Evolutionary conservation across 2,888 invertebrate species (phyloP).

Genomic region (Nemotelus pantherinus): DNA sequence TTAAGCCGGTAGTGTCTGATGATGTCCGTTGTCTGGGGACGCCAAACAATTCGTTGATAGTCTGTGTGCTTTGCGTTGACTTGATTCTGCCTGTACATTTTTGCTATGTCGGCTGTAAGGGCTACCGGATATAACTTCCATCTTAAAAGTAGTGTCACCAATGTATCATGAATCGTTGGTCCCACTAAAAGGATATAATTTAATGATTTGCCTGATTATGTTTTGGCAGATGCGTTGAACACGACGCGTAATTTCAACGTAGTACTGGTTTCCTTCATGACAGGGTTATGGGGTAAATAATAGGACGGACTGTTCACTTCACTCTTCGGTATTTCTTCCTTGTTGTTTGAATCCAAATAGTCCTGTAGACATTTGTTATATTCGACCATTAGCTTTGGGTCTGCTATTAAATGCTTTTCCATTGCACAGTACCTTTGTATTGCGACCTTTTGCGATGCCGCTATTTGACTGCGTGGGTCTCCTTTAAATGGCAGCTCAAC

Average conservation of each 20-base stretch:
- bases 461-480: background rate
- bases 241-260: slow-evolving; percentile 36
- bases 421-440: background rate
- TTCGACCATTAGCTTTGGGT: background rate
- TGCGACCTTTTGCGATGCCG: background rate
- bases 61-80: slow-evolving; percentile 1
- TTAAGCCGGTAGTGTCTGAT: background rate
- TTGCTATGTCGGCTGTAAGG: slow-evolving; percentile 48
- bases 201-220: slow-evolving; percentile 28
- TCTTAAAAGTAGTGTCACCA: slow-evolving; percentile 45
- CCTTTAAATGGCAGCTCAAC: background rate
- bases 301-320: background rate
- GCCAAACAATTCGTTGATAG: slow-evolving; percentile 42
- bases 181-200: slow-evolving; percentile 46
- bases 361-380: too few species aligned
- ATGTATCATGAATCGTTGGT: slow-evolving; percentile 46
- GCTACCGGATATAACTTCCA: slow-evolving; percentile 4
- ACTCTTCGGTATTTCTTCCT: background rate
- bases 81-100: slow-evolving; percentile 45
- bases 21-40: background rate
- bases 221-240: slow-evolving; percentile 43
- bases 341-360: too few species aligned
- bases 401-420: background rate
- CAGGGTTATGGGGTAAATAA: too few species aligned
- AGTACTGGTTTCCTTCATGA: slow-evolving; percentile 20